phyloP scores from a whole-genome alignment of 2,797 vertebrate genomes.

The Dendrocincla tyrannina region DNA sequence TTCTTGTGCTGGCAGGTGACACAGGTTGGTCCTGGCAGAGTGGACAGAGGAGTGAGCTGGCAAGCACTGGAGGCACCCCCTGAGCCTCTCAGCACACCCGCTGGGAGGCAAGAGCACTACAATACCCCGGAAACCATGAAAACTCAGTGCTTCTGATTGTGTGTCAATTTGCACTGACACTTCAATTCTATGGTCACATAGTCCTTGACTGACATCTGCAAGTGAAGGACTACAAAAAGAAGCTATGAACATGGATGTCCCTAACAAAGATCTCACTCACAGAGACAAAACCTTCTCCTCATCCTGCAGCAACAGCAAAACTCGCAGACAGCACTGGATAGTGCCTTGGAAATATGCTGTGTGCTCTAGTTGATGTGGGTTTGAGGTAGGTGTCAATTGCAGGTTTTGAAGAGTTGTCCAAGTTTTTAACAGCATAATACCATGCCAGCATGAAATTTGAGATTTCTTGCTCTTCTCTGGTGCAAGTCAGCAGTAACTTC shows the following conservation, averaged over 20 bases:
- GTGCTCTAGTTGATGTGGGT: background rate
- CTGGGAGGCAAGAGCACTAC: background rate
- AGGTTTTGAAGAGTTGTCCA: background rate
- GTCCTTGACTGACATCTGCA: fast-evolving
- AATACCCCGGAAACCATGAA: background rate
- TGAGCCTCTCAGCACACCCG: background rate
- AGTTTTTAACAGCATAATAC: background rate
- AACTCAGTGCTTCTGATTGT: background rate
- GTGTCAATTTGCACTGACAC: background rate
- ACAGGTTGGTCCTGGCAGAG: background rate
- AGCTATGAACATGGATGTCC: background rate
- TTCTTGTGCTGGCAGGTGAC: background rate
- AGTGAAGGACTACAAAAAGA: background rate
- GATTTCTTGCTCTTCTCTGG: background rate
- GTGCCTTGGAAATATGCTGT: background rate
- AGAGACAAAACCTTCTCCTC: background rate
- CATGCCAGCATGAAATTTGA: background rate
- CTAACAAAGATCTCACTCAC: background rate
- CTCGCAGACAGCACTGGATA: background rate
- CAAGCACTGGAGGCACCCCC: background rate
- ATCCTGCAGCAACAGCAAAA: background rate
- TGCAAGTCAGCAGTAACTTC: background rate
- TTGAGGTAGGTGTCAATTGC: background rate
- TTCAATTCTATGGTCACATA: background rate
- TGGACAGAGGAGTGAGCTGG: background rate